A percentile compares a stretch with the other conserved stretches of the same genome.
Conservation (phyloP, 2,797 vertebrate genomes). For the Myotis vivesi region DNA sequence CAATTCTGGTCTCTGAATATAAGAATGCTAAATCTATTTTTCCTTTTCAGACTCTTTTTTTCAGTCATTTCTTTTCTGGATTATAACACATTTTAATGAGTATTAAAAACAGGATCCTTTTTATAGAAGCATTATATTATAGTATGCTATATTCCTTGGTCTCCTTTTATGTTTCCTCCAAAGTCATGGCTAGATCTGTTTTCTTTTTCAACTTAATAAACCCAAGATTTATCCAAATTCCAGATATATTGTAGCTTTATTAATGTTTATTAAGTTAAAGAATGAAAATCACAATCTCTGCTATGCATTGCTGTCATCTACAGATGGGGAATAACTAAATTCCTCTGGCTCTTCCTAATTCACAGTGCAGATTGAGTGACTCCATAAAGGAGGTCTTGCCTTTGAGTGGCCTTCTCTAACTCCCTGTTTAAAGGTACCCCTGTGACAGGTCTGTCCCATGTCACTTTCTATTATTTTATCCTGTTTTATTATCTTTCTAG, state of each 20-base stretch:
- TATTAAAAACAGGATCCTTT: constrained; percentile 20
- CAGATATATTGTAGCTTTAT: neutral
- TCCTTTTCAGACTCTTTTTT: neutral
- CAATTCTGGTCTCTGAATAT: constrained; percentile 31
- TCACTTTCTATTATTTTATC: neutral
- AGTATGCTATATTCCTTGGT: neutral
- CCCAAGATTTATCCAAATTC: neutral
- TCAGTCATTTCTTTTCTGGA: constrained; percentile 40
- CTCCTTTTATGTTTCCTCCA: constrained; percentile 25
- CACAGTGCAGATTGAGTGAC: neutral
- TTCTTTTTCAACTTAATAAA: constrained; percentile 37
- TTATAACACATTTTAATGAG: constrained; percentile 34
- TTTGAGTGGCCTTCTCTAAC: neutral
- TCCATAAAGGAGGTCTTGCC: neutral
- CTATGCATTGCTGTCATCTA: neutral
- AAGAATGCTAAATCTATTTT: constrained; percentile 5
- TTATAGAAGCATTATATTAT: constrained; percentile 25
- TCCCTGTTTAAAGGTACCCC: neutral
- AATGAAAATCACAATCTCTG: neutral
- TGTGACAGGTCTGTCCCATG: neutral
- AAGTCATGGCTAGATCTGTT: neutral
- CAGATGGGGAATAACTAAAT: neutral
- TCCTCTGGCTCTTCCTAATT: neutral
- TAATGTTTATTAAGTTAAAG: neutral
- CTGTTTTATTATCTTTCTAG: neutral